These are phyloP conservation scores for Himalopsyche tibetana DNA, from an alignment of 2,888 invertebrate genomes.

Conservation along the genomic window DNA sequence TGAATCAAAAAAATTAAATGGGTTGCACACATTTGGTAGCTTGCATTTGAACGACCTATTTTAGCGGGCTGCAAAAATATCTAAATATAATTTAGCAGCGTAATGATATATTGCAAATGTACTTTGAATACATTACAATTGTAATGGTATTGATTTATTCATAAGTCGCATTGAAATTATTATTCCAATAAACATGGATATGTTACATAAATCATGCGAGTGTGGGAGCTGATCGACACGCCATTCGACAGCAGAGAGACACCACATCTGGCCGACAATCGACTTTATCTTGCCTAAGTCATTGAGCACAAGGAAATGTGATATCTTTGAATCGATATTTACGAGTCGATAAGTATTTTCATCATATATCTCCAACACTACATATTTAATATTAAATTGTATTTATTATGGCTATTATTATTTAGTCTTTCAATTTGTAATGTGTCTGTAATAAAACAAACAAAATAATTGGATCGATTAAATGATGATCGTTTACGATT, in stretches of 20 bases:
- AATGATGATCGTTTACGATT: no score
- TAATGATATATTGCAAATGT: slow-evolving; percentile 24
- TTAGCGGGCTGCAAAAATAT: background rate
- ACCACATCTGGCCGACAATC: slow-evolving; percentile 27
- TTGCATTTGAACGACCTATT: background rate
- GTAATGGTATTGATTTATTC: slow-evolving; percentile 36
- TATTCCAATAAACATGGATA: slow-evolving; percentile 37
- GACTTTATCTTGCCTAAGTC: slow-evolving; percentile 32
- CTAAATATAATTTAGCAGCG: background rate
- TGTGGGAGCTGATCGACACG: slow-evolving; percentile 13
- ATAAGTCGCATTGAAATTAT: slow-evolving; percentile 27
- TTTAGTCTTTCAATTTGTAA: no score
- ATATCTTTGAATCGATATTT: slow-evolving; percentile 4
- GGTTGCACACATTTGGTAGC: no score
- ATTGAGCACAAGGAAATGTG: background rate
- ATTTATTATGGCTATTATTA: no score
- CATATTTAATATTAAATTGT: no score
- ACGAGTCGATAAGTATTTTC: background rate
- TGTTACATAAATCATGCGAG: slow-evolving; percentile 18
- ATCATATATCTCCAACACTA: background rate
- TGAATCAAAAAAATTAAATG: no score
- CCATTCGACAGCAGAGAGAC: background rate
- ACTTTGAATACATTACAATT: background rate
- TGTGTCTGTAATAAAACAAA: no score
- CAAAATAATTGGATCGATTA: no score